Percentiles rank a stretch among this genome's conserved stretches.
Conservation (phyloP, 1,140 invertebrate species). For the Zaprionus gabonicus region DNA sequence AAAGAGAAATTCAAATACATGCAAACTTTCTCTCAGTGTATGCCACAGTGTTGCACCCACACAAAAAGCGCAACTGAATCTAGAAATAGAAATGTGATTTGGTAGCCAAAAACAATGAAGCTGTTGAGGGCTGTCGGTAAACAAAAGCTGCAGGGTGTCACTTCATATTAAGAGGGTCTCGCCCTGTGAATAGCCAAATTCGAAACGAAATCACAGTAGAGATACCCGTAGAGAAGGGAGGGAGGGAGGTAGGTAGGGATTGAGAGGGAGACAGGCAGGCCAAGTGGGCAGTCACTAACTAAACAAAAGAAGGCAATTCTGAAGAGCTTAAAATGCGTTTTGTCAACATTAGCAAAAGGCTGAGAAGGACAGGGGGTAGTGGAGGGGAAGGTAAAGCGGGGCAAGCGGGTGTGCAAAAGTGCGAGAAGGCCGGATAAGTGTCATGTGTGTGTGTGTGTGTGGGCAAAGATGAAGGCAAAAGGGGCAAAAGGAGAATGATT, state of each 20-base stretch:
- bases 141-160: conserved; percentile 36
- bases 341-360: conserved; percentile 75
- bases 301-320: conserved; percentile 71
- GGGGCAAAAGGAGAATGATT: conserved; percentile 60
- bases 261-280: neutral
- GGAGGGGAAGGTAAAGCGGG: neutral
- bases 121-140: conserved; percentile 33
- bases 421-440: conserved; percentile 22
- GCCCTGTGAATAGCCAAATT: conserved; percentile 61
- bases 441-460: conserved; percentile 46
- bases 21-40: conserved; percentile 24
- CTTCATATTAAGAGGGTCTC: conserved; percentile 28
- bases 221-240: conserved; percentile 15
- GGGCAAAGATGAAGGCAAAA: neutral
- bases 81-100: conserved; percentile 30
- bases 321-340: conserved; percentile 82
- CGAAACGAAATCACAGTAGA: conserved; percentile 63
- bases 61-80: conserved; percentile 37
- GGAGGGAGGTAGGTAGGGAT: neutral
- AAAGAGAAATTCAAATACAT: no score
- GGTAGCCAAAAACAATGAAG: conserved; percentile 22
- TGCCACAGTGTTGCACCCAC: neutral
- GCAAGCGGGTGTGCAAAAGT: neutral
- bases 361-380: neutral
- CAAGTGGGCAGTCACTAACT: conserved; percentile 45